phyloP scores from a whole-genome alignment of 2,888 invertebrate genomes.

The Slavum lentiscoides region DNA sequence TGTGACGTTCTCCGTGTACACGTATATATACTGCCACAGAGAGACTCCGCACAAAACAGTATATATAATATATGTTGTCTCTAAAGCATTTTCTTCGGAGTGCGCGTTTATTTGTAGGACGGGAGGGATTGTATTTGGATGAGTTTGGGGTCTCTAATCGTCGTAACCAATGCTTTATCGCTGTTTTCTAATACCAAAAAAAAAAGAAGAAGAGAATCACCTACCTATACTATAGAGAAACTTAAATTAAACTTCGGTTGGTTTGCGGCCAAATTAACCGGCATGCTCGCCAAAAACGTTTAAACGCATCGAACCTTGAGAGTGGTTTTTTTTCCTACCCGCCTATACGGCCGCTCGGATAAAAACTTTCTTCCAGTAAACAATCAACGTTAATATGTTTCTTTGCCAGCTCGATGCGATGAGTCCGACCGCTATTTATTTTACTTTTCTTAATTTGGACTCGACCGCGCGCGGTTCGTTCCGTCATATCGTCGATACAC shows the following conservation, averaged over 20 bases:
- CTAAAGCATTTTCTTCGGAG: neutral
- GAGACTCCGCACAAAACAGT: neutral
- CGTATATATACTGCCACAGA: neutral
- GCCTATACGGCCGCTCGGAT: neutral
- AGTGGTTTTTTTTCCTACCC: slow-evolving; percentile 38
- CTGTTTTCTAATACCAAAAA: slow-evolving; percentile 13
- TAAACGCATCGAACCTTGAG: slow-evolving; percentile 43
- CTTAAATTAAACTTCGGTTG: slow-evolving; percentile 50
- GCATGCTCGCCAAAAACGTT: slow-evolving; percentile 48
- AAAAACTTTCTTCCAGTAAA: slow-evolving; percentile 39
- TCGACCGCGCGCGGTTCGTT: neutral
- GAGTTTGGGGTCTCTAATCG: slow-evolving; percentile 11
- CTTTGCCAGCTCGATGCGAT: slow-evolving; percentile 15
- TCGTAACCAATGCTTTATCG: slow-evolving; percentile 38
- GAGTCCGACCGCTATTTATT: slow-evolving; percentile 9
- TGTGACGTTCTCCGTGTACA: neutral
- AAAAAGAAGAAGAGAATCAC: slow-evolving; percentile 14
- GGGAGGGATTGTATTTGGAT: neutral
- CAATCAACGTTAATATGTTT: slow-evolving; percentile 44
- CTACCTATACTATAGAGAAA: slow-evolving; percentile 7
- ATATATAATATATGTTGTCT: neutral
- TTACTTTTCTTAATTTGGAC: slow-evolving; percentile 9
- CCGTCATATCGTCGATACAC: neutral
- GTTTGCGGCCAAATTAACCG: slow-evolving; percentile 52
- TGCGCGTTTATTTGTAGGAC: neutral